A percentile compares a stretch with the other conserved stretches of the same genome.
Evolutionary conservation across 2,888 invertebrate species (phyloP).

Genomic region (Ditula angustiorana): DNA sequence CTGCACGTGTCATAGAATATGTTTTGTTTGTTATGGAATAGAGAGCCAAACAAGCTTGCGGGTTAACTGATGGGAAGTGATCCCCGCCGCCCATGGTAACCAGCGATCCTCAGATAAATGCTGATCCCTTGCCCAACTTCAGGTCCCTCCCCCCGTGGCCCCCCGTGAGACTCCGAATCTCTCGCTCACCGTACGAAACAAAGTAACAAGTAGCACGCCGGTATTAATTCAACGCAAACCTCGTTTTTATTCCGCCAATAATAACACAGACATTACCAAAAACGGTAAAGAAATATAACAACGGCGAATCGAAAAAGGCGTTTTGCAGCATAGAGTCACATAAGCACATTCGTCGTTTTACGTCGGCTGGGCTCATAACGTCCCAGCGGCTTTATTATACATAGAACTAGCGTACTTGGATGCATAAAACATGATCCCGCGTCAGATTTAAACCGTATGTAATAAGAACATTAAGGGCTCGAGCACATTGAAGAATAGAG

Average conservation of each 20-base stretch:
- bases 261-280: constrained; percentile 16
- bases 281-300: neutral
- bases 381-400: constrained; percentile 76
- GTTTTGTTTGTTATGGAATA: too few species aligned
- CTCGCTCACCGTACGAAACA: too few species aligned
- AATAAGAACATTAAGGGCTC: constrained; percentile 80
- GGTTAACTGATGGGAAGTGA: too few species aligned
- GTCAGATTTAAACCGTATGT: constrained; percentile 84
- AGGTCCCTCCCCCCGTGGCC: too few species aligned
- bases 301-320: neutral
- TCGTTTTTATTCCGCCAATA: neutral
- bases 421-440: constrained; percentile 84
- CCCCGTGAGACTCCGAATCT: too few species aligned
- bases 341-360: neutral
- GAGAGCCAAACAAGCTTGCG: too few species aligned
- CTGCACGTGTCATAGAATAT: too few species aligned
- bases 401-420: constrained; percentile 77
- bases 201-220: too few species aligned
- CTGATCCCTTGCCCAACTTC: too few species aligned
- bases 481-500: constrained; percentile 55
- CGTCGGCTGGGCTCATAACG: neutral
- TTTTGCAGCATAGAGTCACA: neutral
- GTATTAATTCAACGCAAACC: neutral
- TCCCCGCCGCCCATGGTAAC: too few species aligned
- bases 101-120: too few species aligned